Evolutionary conservation across 2,888 invertebrate species (phyloP), one percentile per base, ranked within the genome.

Genomic region (Ypsolopha scabrella): DNA sequence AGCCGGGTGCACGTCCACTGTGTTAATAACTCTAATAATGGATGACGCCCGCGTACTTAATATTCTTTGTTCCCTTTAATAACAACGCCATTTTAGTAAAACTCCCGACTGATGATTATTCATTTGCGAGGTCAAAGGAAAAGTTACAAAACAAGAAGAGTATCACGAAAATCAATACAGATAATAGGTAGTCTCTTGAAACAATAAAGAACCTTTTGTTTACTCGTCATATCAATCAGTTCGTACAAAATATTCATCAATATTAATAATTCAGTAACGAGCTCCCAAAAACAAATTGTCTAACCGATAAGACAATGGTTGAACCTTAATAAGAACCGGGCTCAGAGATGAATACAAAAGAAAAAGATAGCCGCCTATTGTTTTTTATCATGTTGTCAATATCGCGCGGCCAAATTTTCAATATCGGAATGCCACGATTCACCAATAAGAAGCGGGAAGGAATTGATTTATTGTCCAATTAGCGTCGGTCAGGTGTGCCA

Each of bases 391-490:
- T 82, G 80, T 83, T 81, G 85, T 85, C 85, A 86, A 85, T 83
- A 85, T 85, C 82, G 77, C 79, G 80, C 83, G 83, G 83, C 85
- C 85, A 85, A 86, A 86, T 86, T 85, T 86, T 83, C 83, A 80
- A 86, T 85, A 86, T 86, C 83, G 85, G 85, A 86, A 86, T 82
- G 85, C 82, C 77, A 76, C 80, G 81, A 83, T 83, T 77, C 83
- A 80, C 85, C 85, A 86, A 86, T 85, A 86, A 86, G 83, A 86
- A 85, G 80, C 82, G 77, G 76, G 77, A 75, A 80, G 83, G 85
- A 85, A 86, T 87, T 87, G 87, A 87, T 86, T 86, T 86, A 87
- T 87, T 87, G 85, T 83, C 85, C 87, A 87, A 87, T 87, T 87
- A 86, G 85, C 80, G 85, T 86, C 81, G 82, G 83, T 86, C 87